A percentile compares a stretch with the other conserved stretches of the same genome.
Evolutionary conservation across 2,113 vertebrate species (phyloP).

Genomic region (Chionodraco myersi): DNA sequence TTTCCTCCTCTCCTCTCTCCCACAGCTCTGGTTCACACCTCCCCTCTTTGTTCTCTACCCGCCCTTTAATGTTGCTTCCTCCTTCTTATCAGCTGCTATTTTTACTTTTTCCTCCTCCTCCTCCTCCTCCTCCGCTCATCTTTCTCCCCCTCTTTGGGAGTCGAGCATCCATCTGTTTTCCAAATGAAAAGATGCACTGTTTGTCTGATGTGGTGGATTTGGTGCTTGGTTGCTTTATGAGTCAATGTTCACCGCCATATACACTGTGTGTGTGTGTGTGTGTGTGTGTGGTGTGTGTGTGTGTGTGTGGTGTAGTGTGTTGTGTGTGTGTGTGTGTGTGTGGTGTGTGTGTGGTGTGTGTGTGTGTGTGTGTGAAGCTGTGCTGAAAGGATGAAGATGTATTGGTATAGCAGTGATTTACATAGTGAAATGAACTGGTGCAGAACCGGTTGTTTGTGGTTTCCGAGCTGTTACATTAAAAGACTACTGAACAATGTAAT

Average conservation of each 20-base stretch:
- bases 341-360: slow-evolving; percentile 11
- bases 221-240: slow-evolving; percentile 61
- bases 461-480: not conserved
- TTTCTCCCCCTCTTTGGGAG: slow-evolving; percentile 24
- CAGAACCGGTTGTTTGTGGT: slow-evolving; percentile 12
- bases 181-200: slow-evolving; percentile 67
- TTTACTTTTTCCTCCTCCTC: slow-evolving; percentile 50
- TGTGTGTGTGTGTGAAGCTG: no score
- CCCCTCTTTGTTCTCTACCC: slow-evolving; percentile 20
- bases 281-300: slow-evolving; percentile 2
- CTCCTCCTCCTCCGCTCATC: slow-evolving; percentile 30
- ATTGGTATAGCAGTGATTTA: slow-evolving; percentile 25
- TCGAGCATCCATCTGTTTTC: slow-evolving; percentile 70
- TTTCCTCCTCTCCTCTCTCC: slow-evolving; percentile 1
- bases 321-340: slow-evolving; percentile 18
- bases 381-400: slow-evolving; percentile 27
- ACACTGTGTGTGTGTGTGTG: slow-evolving; percentile 7
- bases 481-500: not conserved
- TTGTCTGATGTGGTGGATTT: slow-evolving; percentile 62
- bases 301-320: slow-evolving; percentile 7
- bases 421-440: slow-evolving; percentile 11
- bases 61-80: slow-evolving; percentile 40
- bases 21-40: slow-evolving; percentile 42
- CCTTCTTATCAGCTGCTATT: slow-evolving; percentile 61
- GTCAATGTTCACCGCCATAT: slow-evolving; percentile 27